These are phyloP conservation scores for Drosophila simulans DNA, from an alignment of 1,140 invertebrate species.

Conservation along the genomic window DNA sequence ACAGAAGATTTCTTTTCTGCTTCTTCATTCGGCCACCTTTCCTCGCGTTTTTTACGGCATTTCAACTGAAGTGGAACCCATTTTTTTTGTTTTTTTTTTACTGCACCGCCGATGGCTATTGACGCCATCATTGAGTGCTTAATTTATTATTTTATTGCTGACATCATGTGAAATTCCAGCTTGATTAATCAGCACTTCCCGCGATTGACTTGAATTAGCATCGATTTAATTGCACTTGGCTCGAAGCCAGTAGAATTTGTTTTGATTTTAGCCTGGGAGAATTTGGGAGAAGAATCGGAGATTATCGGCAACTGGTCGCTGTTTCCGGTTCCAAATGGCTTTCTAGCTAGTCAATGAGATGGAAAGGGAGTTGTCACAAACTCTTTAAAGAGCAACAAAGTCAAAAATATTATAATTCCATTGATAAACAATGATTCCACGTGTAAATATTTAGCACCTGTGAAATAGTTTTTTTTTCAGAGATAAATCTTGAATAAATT, in stretches of 20 bases:
- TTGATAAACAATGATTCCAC: too few species aligned
- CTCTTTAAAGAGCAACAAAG: too few species aligned
- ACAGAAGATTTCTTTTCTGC: conserved; percentile 61
- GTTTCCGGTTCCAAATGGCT: conserved; percentile 9
- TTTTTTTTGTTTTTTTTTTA: neutral
- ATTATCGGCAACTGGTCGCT: conserved; percentile 10
- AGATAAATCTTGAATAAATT: too few species aligned
- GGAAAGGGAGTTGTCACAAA: neutral
- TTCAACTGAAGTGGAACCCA: neutral
- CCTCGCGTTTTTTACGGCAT: neutral
- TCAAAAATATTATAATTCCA: too few species aligned
- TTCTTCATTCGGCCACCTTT: neutral
- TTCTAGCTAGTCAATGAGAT: neutral
- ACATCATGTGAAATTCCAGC: conserved; percentile 75
- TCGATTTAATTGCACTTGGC: conserved; percentile 61
- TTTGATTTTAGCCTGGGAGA: conserved; percentile 28
- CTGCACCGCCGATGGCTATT: neutral
- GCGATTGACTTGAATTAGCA: conserved; percentile 49
- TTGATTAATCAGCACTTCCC: conserved; percentile 51
- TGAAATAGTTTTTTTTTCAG: too few species aligned
- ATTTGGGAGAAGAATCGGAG: conserved; percentile 20
- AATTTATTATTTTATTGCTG: conserved; percentile 67
- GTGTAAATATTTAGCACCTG: too few species aligned
- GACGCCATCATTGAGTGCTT: conserved; percentile 41
- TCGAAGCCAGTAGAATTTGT: conserved; percentile 13